phyloP scores from a whole-genome alignment of 2,113 vertebrate genomes.

The Mirounga angustirostris region DNA sequence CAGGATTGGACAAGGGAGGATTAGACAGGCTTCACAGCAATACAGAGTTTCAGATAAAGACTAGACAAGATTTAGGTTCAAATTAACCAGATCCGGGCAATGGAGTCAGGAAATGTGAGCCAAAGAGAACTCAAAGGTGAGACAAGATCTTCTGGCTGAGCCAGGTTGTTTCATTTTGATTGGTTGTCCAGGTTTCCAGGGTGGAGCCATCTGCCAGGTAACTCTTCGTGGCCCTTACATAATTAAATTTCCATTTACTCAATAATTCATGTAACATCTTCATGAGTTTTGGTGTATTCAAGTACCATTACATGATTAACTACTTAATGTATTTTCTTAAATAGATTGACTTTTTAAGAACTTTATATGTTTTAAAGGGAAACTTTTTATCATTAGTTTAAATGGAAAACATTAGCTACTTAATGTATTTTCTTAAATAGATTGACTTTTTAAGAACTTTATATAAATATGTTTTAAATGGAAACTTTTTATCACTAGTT shows the following conservation, averaged over 20 bases:
- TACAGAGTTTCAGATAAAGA: background rate
- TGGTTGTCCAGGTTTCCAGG: background rate
- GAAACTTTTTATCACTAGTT: background rate
- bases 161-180: background rate
- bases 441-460: background rate
- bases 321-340: background rate
- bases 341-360: background rate
- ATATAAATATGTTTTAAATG: background rate
- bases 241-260: background rate
- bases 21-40: background rate
- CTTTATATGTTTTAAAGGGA: background rate
- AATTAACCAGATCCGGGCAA: background rate
- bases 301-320: background rate
- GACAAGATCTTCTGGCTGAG: background rate
- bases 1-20: background rate
- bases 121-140: background rate
- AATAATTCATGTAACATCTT: background rate
- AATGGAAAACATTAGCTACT: background rate
- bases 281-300: background rate
- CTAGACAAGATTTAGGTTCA: background rate
- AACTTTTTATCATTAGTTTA: background rate
- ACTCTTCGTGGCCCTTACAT: background rate
- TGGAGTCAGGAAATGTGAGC: background rate
- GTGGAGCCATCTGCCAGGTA: background rate
- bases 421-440: background rate